These are phyloP conservation scores for Cremastobaeus sp. DNA, from an alignment of 2,888 invertebrate genomes.

Conservation along the genomic window DNA sequence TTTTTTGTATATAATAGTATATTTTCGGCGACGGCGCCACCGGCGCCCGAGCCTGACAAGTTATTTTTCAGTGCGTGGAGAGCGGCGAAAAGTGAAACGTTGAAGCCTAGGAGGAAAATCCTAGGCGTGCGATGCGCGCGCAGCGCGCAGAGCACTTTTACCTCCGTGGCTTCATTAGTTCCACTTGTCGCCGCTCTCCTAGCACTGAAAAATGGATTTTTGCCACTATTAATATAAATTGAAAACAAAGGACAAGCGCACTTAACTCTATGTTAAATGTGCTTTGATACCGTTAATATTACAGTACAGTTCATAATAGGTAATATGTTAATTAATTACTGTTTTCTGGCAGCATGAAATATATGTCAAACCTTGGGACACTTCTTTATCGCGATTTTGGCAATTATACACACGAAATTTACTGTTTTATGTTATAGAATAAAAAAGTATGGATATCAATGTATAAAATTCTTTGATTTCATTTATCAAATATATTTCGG, in stretches of 20 bases:
- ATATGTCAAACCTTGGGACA: not conserved
- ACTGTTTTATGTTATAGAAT: conserved; percentile 20
- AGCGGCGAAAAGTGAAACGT: too few relatives aligned
- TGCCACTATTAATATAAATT: not conserved
- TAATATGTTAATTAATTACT: not conserved
- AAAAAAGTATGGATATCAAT: conserved; percentile 14
- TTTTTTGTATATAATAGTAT: too few relatives aligned
- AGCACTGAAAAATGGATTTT: too few relatives aligned
- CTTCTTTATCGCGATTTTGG: conserved; percentile 5
- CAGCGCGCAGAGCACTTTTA: too few relatives aligned
- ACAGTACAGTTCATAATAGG: not conserved
- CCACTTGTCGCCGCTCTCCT: too few relatives aligned
- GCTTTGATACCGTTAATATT: not conserved
- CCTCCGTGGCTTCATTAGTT: too few relatives aligned
- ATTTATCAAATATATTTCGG: conserved; percentile 15
- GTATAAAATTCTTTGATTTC: conserved; percentile 13
- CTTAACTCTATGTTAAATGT: not conserved
- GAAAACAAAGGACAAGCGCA: not conserved
- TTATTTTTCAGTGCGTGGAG: too few relatives aligned
- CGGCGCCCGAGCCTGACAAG: too few relatives aligned
- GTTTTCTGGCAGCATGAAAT: not conserved
- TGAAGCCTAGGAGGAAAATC: too few relatives aligned
- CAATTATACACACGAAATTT: conserved; percentile 16
- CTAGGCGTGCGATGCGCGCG: too few relatives aligned
- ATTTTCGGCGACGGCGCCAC: too few relatives aligned